A percentile compares a stretch with the other conserved stretches of the same genome.
Evolutionary conservation across 2,113 vertebrate genomes (phyloP).

Genomic region (Atrichornis clamosus): DNA sequence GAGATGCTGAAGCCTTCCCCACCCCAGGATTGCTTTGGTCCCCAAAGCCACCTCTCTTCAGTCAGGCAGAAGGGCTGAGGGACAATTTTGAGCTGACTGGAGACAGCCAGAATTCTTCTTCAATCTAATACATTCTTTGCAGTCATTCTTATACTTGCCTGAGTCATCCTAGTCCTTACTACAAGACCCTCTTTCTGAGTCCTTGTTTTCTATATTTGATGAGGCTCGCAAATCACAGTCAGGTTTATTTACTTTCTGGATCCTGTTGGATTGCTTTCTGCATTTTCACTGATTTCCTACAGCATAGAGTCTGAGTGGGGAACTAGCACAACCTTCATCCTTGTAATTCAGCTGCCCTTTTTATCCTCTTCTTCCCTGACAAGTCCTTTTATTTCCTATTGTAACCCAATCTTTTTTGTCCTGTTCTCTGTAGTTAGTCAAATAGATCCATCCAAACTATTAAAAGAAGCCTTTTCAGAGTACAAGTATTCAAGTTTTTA

Average conservation of each 20-base stretch:
- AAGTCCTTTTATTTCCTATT: constrained; percentile 16
- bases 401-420: background rate
- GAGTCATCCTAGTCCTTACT: background rate
- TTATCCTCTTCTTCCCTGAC: background rate
- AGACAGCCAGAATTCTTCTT: background rate
- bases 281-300: background rate
- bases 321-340: background rate
- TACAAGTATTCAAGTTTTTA: background rate
- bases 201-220: background rate
- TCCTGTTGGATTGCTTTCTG: background rate
- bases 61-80: background rate
- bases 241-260: constrained; percentile 2
- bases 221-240: background rate
- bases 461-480: background rate
- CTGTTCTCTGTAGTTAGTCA: background rate
- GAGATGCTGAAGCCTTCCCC: background rate
- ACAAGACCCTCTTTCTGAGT: background rate
- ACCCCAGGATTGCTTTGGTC: background rate
- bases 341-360: background rate
- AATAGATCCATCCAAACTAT: background rate
- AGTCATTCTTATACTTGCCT: background rate
- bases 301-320: background rate
- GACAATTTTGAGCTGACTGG: background rate
- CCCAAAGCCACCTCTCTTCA: background rate
- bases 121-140: background rate